phyloP scores from a whole-genome alignment of 2,888 invertebrate genomes.

The Vandiemenella viatica region DNA sequence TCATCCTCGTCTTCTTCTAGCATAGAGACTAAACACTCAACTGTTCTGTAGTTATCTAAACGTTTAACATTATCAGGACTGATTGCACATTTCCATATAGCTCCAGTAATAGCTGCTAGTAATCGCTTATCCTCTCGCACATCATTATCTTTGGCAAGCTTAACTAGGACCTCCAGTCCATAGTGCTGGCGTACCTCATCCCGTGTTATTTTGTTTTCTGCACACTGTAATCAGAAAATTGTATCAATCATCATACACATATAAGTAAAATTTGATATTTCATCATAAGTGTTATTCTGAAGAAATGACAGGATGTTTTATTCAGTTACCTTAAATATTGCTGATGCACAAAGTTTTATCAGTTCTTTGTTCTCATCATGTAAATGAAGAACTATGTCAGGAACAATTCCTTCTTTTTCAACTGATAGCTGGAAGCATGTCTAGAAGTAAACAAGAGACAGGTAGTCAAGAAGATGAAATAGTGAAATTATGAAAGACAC shows the following conservation, averaged over 20 bases:
- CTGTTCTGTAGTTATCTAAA: conserved; percentile 54
- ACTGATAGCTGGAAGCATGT: conserved; percentile 57
- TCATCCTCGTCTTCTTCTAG: conserved; percentile 66
- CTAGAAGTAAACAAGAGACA: too few species aligned
- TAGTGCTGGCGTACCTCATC: conserved; percentile 72
- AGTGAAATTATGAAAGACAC: too few species aligned
- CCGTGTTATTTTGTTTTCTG: conserved; percentile 59
- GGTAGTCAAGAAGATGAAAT: too few species aligned
- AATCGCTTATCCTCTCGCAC: conserved; percentile 58
- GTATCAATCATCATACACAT: neutral
- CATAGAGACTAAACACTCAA: conserved; percentile 56
- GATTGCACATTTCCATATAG: conserved; percentile 86
- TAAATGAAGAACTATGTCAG: conserved; percentile 70
- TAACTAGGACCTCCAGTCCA: conserved; percentile 71
- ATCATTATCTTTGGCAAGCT: conserved; percentile 50
- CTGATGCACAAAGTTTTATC: conserved; percentile 76
- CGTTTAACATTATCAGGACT: conserved; percentile 64
- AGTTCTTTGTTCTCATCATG: conserved; percentile 55
- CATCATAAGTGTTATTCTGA: neutral
- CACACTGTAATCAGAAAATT: conserved; percentile 35
- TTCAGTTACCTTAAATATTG: conserved; percentile 54
- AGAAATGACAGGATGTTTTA: too few species aligned
- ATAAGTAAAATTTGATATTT: neutral
- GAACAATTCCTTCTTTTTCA: conserved; percentile 77
- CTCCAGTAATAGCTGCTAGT: conserved; percentile 76